Evolutionary conservation across 2,797 vertebrate species (phyloP).

Genomic region (Leptodactylus fallax): DNA sequence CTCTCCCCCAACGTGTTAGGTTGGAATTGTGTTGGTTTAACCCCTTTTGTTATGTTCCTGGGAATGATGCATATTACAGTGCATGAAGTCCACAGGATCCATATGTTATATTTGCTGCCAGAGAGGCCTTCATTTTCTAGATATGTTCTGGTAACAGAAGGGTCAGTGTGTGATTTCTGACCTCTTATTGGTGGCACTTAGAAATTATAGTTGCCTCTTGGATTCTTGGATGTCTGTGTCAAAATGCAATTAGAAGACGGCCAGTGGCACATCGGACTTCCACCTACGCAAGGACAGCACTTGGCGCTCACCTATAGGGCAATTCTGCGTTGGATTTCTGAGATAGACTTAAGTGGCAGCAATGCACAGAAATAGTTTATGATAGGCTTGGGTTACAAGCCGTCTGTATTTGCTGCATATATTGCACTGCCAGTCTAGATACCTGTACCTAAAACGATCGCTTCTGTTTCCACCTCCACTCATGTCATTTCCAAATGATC

Average conservation of each 20-base stretch:
- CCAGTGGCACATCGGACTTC: constrained; percentile 19
- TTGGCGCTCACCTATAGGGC: constrained; percentile 12
- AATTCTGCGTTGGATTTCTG: neutral
- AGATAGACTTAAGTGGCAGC: constrained; percentile 3
- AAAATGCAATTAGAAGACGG: constrained; percentile 27
- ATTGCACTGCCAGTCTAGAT: constrained; percentile 36
- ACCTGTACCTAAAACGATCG: constrained; percentile 22
- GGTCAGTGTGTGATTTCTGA: constrained; percentile 40
- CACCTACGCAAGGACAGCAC: constrained; percentile 14
- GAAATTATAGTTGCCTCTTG: constrained; percentile 33
- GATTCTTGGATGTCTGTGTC: constrained; percentile 21
- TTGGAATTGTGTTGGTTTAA: constrained; percentile 13
- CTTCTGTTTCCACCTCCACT: constrained; percentile 28
- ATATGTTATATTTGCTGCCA: constrained; percentile 34
- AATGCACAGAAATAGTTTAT: neutral
- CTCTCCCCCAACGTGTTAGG: constrained; percentile 9
- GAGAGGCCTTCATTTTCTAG: constrained; percentile 45
- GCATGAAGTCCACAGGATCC: constrained; percentile 27
- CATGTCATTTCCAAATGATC: constrained; percentile 9
- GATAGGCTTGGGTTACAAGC: constrained; percentile 1
- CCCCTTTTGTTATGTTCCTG: constrained; percentile 32
- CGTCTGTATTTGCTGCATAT: constrained; percentile 35
- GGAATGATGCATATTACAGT: constrained; percentile 5
- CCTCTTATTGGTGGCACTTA: constrained; percentile 53
- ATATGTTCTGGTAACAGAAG: constrained; percentile 28